Conservation (phyloP, 2,113 vertebrate species). For the human (Homo sapiens) region DNA sequence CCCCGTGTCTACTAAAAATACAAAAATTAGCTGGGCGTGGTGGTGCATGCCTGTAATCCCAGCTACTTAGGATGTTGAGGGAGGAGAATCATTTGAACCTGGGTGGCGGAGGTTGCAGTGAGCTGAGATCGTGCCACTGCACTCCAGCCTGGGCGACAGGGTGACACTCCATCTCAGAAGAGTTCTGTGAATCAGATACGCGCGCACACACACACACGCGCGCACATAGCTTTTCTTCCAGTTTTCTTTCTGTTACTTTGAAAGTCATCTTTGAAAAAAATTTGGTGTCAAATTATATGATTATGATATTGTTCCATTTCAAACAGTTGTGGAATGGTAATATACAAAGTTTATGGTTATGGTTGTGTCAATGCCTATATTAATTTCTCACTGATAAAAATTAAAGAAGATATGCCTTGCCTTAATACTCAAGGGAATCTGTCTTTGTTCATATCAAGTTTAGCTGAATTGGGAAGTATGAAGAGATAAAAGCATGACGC, state of each 20-base stretch:
- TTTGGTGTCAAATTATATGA: background rate
- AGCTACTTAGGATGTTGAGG: too few relatives aligned
- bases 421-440: background rate
- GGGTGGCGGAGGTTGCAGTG: too few relatives aligned
- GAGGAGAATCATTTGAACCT: too few relatives aligned
- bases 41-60: too few relatives aligned
- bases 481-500: background rate
- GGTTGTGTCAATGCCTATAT: background rate
- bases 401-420: background rate
- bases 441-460: background rate
- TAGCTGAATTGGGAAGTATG: background rate
- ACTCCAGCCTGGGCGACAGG: too few relatives aligned
- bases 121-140: too few relatives aligned
- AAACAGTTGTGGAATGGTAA: background rate
- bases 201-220: background rate
- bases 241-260: conserved; percentile 10
- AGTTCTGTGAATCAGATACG: background rate
- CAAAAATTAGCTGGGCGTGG: too few relatives aligned
- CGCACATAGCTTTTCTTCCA: background rate
- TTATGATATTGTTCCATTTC: background rate
- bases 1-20: too few relatives aligned
- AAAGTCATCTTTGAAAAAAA: background rate
- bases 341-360: background rate
- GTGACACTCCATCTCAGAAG: too few relatives aligned
- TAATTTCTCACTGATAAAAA: background rate